Conservation (phyloP, 1,140 invertebrate genomes). For the Coboldia fuscipes region DNA sequence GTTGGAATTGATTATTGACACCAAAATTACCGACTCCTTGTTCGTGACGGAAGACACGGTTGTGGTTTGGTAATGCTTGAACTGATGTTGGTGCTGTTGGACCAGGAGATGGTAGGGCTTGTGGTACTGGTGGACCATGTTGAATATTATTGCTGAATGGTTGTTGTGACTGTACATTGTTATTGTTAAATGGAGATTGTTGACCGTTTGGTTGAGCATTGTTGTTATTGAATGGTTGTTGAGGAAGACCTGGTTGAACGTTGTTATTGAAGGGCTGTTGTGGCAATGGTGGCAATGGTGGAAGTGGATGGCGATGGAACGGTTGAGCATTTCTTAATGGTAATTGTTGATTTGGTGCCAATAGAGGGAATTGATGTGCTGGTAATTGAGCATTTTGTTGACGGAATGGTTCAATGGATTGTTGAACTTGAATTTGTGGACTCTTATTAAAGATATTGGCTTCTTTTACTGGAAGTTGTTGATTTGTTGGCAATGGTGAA, state of each 20-base stretch:
- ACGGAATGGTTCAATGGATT: background rate
- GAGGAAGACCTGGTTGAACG: background rate
- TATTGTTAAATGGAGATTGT: conserved; percentile 9
- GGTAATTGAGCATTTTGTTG: conserved; percentile 10
- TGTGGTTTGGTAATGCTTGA: conserved; percentile 6
- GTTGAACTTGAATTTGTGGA: background rate
- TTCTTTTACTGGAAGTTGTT: conserved; percentile 1
- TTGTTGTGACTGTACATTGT: conserved; percentile 5
- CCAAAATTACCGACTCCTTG: conserved; percentile 20
- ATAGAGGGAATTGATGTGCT: conserved; percentile 16
- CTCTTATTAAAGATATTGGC: background rate
- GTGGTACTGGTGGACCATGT: background rate
- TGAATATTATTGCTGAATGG: background rate
- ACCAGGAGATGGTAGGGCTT: background rate
- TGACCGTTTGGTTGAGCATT: background rate
- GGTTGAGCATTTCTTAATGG: conserved; percentile 2
- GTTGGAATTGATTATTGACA: conserved; percentile 6
- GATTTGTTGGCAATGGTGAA: background rate
- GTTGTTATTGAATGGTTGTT: background rate
- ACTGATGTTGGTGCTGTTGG: conserved; percentile 12
- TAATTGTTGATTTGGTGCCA: conserved; percentile 7
- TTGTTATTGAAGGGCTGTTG: conserved; percentile 7
- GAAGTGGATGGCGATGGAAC: conserved; percentile 11
- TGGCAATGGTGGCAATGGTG: conserved; percentile 15
- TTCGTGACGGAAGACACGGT: conserved; percentile 25